phyloP scores from a whole-genome alignment of 2,113 vertebrate species.

The Ctenomys sociabilis region DNA sequence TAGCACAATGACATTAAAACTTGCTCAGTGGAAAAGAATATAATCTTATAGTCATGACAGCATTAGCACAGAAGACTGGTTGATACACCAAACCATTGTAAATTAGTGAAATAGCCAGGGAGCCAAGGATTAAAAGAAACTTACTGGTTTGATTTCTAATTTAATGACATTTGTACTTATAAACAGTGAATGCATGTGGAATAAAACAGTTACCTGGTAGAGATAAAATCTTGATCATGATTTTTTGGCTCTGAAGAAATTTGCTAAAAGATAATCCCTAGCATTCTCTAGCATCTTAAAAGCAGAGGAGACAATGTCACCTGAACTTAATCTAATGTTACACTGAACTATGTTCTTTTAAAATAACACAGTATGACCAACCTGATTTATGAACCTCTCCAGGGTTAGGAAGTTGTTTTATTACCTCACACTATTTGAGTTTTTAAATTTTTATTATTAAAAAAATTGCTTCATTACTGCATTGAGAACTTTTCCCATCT shows the following conservation, averaged over 20 bases:
- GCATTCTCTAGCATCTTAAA: not conserved
- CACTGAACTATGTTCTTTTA: not conserved
- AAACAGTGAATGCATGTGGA: not conserved
- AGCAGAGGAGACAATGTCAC: not conserved
- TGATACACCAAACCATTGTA: not conserved
- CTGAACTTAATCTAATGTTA: not conserved
- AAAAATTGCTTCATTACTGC: not conserved
- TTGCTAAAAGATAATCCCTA: not conserved
- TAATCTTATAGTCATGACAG: conserved; percentile 12
- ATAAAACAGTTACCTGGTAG: not conserved
- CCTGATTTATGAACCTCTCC: not conserved
- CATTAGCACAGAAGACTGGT: not conserved
- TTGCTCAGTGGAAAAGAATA: not conserved
- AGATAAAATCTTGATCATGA: not conserved
- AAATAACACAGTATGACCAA: not conserved
- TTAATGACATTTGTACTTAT: conserved; percentile 7
- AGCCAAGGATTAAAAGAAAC: conserved; percentile 47
- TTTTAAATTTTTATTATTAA: not conserved
- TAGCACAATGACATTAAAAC: not conserved
- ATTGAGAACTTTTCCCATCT: not conserved
- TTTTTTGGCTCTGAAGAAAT: not conserved
- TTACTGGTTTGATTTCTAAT: conserved; percentile 22
- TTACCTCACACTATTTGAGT: not conserved
- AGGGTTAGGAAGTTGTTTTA: not conserved
- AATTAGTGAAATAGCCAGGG: conserved; percentile 7